These are phyloP conservation scores for Adelognathus sp. DNA, from an alignment of 2,888 invertebrate species.

Conservation along the genomic window DNA sequence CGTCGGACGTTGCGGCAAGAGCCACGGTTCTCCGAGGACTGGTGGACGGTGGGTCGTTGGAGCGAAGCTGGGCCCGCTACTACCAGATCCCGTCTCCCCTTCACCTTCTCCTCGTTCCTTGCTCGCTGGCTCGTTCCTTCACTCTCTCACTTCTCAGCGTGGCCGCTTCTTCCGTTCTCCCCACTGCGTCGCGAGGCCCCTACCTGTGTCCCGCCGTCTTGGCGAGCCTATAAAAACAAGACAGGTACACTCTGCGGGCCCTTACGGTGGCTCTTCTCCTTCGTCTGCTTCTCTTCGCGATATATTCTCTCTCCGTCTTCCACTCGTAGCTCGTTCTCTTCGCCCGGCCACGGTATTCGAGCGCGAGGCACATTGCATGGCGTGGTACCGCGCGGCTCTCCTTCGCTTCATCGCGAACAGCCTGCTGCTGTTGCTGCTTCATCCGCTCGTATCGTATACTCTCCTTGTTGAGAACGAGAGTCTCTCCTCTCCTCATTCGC, in stretches of 20 bases:
- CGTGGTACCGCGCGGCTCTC: slow-evolving; percentile 55
- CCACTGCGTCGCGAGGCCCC: slow-evolving; percentile 58
- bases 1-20: slow-evolving; percentile 60
- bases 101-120: slow-evolving; percentile 66
- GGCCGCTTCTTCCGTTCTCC: slow-evolving; percentile 64
- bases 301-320: slow-evolving; percentile 44
- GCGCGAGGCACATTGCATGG: slow-evolving; percentile 60
- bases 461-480: slow-evolving; percentile 56
- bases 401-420: slow-evolving; percentile 57
- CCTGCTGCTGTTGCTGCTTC: slow-evolving; percentile 57
- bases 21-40: slow-evolving; percentile 78
- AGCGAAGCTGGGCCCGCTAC: slow-evolving; percentile 74
- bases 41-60: slow-evolving; percentile 71
- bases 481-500: slow-evolving; percentile 49
- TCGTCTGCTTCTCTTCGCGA: slow-evolving; percentile 71
- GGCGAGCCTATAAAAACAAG: slow-evolving; percentile 81
- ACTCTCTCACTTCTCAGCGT: slow-evolving; percentile 62
- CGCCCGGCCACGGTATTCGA: slow-evolving; percentile 50
- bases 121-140: slow-evolving; percentile 59
- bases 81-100: slow-evolving; percentile 63
- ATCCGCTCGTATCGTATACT: slow-evolving; percentile 55
- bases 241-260: slow-evolving; percentile 80
- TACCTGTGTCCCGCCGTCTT: slow-evolving; percentile 76
- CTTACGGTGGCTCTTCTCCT: slow-evolving; percentile 80
- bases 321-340: slow-evolving; percentile 32